Percentiles rank a stretch among this genome's conserved stretches.
Conservation (phyloP, 92 coral and sea anemone species). For the Desmophyllum pertusum region DNA sequence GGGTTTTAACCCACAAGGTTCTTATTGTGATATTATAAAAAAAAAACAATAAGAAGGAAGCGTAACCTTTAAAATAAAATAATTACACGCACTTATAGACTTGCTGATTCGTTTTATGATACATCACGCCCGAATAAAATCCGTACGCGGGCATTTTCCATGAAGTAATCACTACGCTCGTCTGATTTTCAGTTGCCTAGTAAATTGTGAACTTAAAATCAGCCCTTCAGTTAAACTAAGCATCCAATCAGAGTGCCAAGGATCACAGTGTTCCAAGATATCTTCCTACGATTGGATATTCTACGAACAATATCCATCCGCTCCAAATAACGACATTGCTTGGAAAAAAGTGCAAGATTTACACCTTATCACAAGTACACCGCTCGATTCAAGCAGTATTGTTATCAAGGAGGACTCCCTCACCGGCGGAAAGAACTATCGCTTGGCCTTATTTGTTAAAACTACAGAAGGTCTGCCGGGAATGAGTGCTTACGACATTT, state of each 20-base stretch:
- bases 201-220: neutral
- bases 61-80: too few species aligned
- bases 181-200: constrained; percentile 13
- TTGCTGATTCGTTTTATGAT: neutral
- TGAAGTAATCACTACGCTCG: neutral
- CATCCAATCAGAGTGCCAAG: constrained; percentile 1
- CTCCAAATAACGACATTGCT: neutral
- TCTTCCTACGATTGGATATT: constrained; percentile 9
- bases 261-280: constrained; percentile 7
- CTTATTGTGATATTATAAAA: too few species aligned
- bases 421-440: neutral
- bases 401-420: constrained; percentile 25
- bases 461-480: neutral
- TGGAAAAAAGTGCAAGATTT: neutral
- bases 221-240: constrained; percentile 20
- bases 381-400: constrained; percentile 8
- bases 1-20: too few species aligned
- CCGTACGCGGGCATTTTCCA: neutral
- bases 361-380: neutral
- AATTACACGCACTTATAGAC: neutral
- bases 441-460: neutral
- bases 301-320: neutral
- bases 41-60: too few species aligned
- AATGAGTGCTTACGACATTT: constrained; percentile 2
- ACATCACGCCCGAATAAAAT: neutral